Evolutionary conservation across 2,888 invertebrate genomes (phyloP).

Genomic region (Chaetoderma sp.): DNA sequence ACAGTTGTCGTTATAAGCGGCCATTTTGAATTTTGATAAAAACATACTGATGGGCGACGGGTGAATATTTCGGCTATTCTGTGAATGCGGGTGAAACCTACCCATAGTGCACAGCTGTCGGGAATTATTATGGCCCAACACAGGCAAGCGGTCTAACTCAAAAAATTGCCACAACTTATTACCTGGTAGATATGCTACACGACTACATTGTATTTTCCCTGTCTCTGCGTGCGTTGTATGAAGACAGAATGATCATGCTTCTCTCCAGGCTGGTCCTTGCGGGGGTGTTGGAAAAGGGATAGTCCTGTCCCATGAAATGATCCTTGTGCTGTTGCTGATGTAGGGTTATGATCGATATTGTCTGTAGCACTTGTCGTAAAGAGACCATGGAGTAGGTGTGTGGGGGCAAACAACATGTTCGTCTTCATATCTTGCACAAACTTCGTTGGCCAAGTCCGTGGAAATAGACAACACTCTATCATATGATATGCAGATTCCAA

Average conservation of each 20-base stretch:
- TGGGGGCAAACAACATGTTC: constrained; percentile 19
- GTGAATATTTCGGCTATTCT: too few species aligned
- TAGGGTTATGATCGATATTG: constrained; percentile 26
- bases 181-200: too few species aligned
- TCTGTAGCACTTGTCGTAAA: constrained; percentile 27
- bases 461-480: constrained; percentile 21
- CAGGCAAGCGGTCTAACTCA: too few species aligned
- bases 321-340: constrained; percentile 27
- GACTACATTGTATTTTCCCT: too few species aligned
- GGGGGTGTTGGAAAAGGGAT: constrained; percentile 18
- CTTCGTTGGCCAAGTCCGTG: constrained; percentile 5
- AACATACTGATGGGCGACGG: too few species aligned
- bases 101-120: too few species aligned
- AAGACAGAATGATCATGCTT: neutral
- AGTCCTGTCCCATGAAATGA: constrained; percentile 27
- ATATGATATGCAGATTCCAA: constrained; percentile 29
- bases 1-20: too few species aligned
- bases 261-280: constrained; percentile 1
- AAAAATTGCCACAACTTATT: too few species aligned
- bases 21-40: too few species aligned
- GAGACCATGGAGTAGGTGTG: neutral
- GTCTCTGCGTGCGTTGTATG: neutral
- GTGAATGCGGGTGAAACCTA: too few species aligned
- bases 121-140: too few species aligned
- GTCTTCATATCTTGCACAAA: constrained; percentile 15